Evolutionary conservation across 2,113 vertebrate species (phyloP), one percentile per base, ranked within the genome.

Genomic region (Microcebus griseorufus): DNA sequence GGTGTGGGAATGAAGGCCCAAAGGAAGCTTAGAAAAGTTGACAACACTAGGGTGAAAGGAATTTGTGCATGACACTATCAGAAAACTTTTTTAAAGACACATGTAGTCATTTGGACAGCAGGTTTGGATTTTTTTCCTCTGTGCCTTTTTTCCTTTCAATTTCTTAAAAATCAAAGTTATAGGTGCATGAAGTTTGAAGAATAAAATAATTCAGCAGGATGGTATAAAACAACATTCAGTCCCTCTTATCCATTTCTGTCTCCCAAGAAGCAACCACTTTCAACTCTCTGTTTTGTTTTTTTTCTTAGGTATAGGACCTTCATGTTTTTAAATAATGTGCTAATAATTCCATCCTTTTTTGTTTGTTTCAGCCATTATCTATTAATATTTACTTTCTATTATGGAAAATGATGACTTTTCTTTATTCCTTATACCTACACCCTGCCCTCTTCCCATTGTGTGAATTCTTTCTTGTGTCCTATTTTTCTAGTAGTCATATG

Each of bases 131-230:
- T 58, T 91, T 23, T 23, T 20, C 17, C n/a, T 8, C 25, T 55
- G 18, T 53, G 12, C 0, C n/a, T 10, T 34, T 72, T 34, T 16
- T 6, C n/a, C 29, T 14, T 7, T 65, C 10, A 37, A 13, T 69
- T 86, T 55, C 64, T 51, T 65, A 14, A 37, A 87, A 93, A 42
- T 67, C 14, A 88, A 93, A 96, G 32, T 81, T 95, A n/a, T 18
- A 78, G 10, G 9, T 67, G 16, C 3, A 27, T 11, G 67, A 64
- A 60, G 9, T 72, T 82, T 60, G 87, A 58, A 81, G 14, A 91
- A 88, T 85, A 75, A 88, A 86, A 45, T 75, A 93, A 90, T n/a
- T 67, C 37, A 79, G 32, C 25, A 92, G n/a, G 16, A 67, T 90
- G 2, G 22, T 87, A 25, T 16, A 90, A 73, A 78, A 48, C 9